Evolutionary conservation across 37 sponge, comb jelly and placozoan genomes (phyloP), one percentile per base, ranked within the genome.

Genomic region (Eunapius fragilis): DNA sequence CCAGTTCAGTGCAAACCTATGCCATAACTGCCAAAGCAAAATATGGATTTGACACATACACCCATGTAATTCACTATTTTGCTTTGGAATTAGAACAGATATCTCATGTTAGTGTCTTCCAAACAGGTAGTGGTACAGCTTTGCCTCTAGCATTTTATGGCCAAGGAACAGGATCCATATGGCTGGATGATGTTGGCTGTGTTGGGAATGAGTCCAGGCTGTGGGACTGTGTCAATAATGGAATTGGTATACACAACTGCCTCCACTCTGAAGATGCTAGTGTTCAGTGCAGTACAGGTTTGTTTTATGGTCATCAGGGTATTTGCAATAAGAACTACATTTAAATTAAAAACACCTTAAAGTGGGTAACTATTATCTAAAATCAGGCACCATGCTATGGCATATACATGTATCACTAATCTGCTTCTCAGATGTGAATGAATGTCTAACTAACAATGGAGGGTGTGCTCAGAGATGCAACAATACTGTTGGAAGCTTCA

Each of bases 231-330:
- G 26, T 36, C 31, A 47, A 78, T 33, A 45, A 31, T 27, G 45
- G 49, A 17, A 37, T 78, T 38, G 78, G 79, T 17, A 9, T 25
- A 17, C 78, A 86, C 71, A 86, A 86, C 86, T 86, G 86, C 47
- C 12, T 19, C 50, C 86, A 86, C 86, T 27, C n/a, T 71, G 86
- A 86, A 25, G 86, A 87, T 80, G 87, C 73, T 45, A 75, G 80
- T 73, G 75, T 80, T 28, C 74, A 75, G 24, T 84, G 84, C 41
- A 41, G 41, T 58, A 58, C 58, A 58, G 58, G 58, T 58, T 58
- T 58, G 58, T 58, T 11, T 58, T 58, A 17, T 58, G 22, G 58
- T 17, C 22, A 58, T 58, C 22, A 58, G 58, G 58, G 58, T 58
- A 17, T 17, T 58, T 58, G 22, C 22, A 19, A 58, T 58, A 58